Conservation (phyloP, 2,888 invertebrate genomes). For the Netelia virgata region DNA sequence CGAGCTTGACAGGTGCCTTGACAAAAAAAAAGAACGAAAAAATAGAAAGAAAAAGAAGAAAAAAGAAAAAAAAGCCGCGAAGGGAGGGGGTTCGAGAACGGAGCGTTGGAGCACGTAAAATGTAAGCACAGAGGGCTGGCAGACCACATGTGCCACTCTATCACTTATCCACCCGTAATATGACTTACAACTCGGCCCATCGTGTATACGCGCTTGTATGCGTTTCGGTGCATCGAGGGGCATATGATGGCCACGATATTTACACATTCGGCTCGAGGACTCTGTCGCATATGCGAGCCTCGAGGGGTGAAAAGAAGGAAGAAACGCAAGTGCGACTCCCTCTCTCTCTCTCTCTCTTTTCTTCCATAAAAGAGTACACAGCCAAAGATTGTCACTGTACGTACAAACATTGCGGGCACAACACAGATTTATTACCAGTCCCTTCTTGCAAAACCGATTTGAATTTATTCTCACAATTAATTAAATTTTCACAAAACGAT, state of each 20-base stretch:
- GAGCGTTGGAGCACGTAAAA: slow-evolving; percentile 77
- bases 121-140: slow-evolving; percentile 83
- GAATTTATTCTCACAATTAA: slow-evolving; percentile 23
- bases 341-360: not conserved
- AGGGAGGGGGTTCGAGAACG: slow-evolving; percentile 68
- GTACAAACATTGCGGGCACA: slow-evolving; percentile 66
- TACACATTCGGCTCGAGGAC: slow-evolving; percentile 12
- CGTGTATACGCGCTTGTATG: slow-evolving; percentile 55
- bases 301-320: slow-evolving; percentile 61
- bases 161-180: slow-evolving; percentile 82
- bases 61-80: slow-evolving; percentile 72
- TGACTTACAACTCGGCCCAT: slow-evolving; percentile 76
- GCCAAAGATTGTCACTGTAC: slow-evolving; percentile 12
- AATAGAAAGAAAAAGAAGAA: slow-evolving; percentile 72
- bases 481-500: not conserved
- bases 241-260: slow-evolving; percentile 1
- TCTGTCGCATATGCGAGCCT: slow-evolving; percentile 66
- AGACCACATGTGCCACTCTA: slow-evolving; percentile 83
- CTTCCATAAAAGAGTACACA: slow-evolving; percentile 28
- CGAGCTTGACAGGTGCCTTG: slow-evolving; percentile 84
- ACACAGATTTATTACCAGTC: slow-evolving; percentile 61
- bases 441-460: slow-evolving; percentile 34
- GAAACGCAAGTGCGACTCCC: slow-evolving; percentile 60
- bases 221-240: slow-evolving; percentile 54
- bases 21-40: slow-evolving; percentile 77